phyloP scores from a whole-genome alignment of 2,888 invertebrate genomes.

The Camptogramma bilineatum region DNA sequence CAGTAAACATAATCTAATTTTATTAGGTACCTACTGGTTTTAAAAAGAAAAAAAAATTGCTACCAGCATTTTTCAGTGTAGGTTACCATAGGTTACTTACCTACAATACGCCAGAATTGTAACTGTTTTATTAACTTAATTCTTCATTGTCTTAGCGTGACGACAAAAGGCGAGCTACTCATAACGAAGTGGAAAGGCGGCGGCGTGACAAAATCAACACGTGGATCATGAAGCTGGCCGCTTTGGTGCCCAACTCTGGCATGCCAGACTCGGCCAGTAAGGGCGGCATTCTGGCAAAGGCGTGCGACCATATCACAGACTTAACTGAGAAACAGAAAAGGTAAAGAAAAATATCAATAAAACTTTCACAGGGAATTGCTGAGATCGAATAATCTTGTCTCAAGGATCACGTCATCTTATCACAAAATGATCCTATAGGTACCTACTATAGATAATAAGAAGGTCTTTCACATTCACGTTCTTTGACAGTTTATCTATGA shows the following conservation, averaged over 20 bases:
- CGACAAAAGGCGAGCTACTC: conserved; percentile 95
- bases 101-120: background rate
- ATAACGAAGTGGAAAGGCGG: conserved; percentile 97
- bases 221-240: conserved; percentile 96
- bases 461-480: no score
- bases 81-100: no score
- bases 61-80: no score
- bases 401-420: no score
- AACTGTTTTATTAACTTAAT: background rate
- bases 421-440: no score
- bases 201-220: conserved; percentile 98
- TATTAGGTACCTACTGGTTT: no score
- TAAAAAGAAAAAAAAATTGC: no score
- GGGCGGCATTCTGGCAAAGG: conserved; percentile 97
- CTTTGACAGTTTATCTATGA: no score
- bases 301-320: conserved; percentile 96
- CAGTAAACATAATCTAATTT: no score
- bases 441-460: no score
- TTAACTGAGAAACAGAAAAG: conserved; percentile 91
- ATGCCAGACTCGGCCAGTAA: conserved; percentile 90
- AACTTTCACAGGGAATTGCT: no score
- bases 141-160: conserved; percentile 87
- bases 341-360: conserved; percentile 65
- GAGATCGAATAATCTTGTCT: no score
- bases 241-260: conserved; percentile 93